These are phyloP conservation scores for Aix galericulata DNA, from an alignment of 2,113 vertebrate species.

Conservation along the genomic window DNA sequence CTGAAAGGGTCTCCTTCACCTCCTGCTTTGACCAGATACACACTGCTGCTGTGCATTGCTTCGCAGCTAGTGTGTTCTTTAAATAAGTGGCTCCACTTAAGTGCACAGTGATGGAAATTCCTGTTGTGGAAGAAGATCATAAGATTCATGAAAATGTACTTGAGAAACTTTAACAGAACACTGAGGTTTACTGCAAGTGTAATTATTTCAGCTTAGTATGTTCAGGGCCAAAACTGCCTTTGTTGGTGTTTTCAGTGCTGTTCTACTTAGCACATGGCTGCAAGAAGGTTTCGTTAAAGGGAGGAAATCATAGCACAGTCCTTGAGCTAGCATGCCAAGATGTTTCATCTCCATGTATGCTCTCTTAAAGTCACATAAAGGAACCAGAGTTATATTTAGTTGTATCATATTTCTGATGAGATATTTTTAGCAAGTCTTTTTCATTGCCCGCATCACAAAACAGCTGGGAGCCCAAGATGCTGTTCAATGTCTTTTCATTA, in stretches of 20 bases:
- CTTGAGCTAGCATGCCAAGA: constrained; percentile 36
- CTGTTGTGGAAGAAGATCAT: neutral
- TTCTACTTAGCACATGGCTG: constrained; percentile 53
- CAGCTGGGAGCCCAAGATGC: neutral
- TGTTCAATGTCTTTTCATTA: constrained; percentile 27
- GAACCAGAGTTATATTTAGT: neutral
- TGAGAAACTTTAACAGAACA: neutral
- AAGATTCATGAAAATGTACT: neutral
- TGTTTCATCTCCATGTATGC: constrained; percentile 18
- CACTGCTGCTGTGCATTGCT: neutral
- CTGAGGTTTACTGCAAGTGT: neutral
- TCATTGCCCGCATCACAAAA: neutral
- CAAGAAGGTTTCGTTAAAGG: constrained; percentile 51
- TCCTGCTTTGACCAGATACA: neutral
- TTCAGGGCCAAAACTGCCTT: neutral
- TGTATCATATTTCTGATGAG: constrained; percentile 48
- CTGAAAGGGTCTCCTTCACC: neutral
- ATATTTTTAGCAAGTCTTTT: constrained; percentile 63
- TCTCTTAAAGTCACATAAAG: constrained; percentile 31
- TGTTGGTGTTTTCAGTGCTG: neutral
- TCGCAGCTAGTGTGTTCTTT: neutral
- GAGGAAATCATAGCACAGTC: neutral
- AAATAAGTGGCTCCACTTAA: neutral
- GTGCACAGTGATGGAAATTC: neutral
- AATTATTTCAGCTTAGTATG: neutral